Evolutionary conservation across 2,888 invertebrate genomes (phyloP).

Genomic region (Lottia scabra): DNA sequence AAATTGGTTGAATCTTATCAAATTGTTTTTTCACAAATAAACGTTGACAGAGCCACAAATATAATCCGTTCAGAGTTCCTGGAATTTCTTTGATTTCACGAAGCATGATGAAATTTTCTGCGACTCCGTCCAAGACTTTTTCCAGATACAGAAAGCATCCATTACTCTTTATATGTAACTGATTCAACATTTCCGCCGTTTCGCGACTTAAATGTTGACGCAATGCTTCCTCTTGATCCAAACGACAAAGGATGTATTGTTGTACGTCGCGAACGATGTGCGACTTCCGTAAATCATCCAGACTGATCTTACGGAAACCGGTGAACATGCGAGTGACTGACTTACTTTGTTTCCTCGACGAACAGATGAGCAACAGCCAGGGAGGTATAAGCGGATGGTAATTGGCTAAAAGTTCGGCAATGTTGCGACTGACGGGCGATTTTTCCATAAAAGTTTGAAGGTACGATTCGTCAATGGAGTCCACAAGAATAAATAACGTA

Average conservation of each 20-base stretch:
- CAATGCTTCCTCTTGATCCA: slow-evolving; percentile 90
- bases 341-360: slow-evolving; percentile 83
- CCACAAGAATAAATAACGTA: slow-evolving; percentile 86
- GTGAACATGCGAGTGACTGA: slow-evolving; percentile 79
- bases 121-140: slow-evolving; percentile 82
- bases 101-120: slow-evolving; percentile 91
- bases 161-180: slow-evolving; percentile 94
- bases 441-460: slow-evolving; percentile 54
- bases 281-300: slow-evolving; percentile 88
- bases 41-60: slow-evolving; percentile 93
- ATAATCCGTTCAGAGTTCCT: slow-evolving; percentile 93
- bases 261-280: slow-evolving; percentile 93
- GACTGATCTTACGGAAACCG: slow-evolving; percentile 87
- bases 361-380: slow-evolving; percentile 91
- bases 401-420: slow-evolving; percentile 81
- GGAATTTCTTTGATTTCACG: slow-evolving; percentile 92
- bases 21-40: slow-evolving; percentile 89
- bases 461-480: slow-evolving; percentile 87
- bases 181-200: slow-evolving; percentile 94
- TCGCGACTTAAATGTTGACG: slow-evolving; percentile 89
- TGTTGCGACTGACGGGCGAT: slow-evolving; percentile 61
- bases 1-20: slow-evolving; percentile 78
- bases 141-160: slow-evolving; percentile 74
- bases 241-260: slow-evolving; percentile 86
- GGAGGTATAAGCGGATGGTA: slow-evolving; percentile 92